A percentile compares a stretch with the other conserved stretches of the same genome.
These are phyloP conservation scores for Oryctes rhinoceros DNA, from an alignment of 1,140 invertebrate genomes.

Conservation along the genomic window DNA sequence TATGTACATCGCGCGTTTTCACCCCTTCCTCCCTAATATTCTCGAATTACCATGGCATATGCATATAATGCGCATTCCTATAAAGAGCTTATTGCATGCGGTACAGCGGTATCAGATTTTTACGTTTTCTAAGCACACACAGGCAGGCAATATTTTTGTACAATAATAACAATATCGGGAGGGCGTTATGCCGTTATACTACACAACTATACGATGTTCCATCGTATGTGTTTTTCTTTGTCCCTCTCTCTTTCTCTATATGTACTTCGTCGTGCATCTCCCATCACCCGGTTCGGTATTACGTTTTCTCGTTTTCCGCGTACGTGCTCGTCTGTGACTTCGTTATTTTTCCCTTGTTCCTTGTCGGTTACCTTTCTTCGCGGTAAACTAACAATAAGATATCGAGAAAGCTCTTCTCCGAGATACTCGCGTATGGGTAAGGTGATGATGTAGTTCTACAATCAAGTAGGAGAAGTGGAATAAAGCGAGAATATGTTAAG, in stretches of 20 bases:
- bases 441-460: background rate
- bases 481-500: background rate
- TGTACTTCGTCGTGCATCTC: background rate
- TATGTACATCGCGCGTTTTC: background rate
- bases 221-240: constrained; percentile 7
- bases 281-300: background rate
- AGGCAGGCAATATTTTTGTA: constrained; percentile 4
- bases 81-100: background rate
- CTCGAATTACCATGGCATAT: background rate
- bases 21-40: background rate
- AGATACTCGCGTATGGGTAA: background rate
- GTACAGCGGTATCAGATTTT: background rate
- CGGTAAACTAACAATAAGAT: constrained; percentile 1
- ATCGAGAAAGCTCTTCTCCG: background rate
- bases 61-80: background rate
- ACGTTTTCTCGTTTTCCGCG: background rate
- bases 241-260: background rate
- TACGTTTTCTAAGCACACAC: constrained; percentile 9
- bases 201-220: constrained; percentile 1
- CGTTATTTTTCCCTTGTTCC: background rate
- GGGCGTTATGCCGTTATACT: constrained; percentile 3
- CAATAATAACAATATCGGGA: constrained; percentile 16
- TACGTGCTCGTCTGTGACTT: constrained; percentile 4
- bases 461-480: background rate
- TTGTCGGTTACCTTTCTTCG: background rate